phyloP scores from a whole-genome alignment of 2,113 vertebrate species.

The Nibea coibor region DNA sequence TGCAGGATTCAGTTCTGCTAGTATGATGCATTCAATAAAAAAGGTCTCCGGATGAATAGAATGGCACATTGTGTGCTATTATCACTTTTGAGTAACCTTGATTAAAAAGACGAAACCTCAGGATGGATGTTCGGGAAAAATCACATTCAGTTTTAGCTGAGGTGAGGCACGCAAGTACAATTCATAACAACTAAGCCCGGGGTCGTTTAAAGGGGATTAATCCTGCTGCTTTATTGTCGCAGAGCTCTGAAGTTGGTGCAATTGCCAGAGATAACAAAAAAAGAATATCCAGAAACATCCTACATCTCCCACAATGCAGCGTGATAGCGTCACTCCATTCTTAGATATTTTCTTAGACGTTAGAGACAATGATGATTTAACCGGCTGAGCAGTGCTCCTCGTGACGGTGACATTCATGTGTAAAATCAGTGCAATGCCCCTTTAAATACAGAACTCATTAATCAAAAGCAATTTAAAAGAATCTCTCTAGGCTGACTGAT shows the following conservation, averaged over 20 bases:
- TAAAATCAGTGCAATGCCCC: background rate
- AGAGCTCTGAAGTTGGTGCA: no score
- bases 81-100: conserved; percentile 18
- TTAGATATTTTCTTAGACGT: no score
- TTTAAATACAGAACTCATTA: background rate
- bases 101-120: conserved; percentile 11
- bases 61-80: background rate
- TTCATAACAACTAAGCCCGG: background rate
- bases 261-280: no score
- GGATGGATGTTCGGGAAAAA: background rate
- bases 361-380: no score
- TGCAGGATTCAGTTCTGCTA: conserved; percentile 12
- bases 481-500: background rate
- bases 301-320: background rate
- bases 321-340: no score
- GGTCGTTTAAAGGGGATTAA: background rate
- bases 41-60: background rate
- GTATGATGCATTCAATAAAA: background rate
- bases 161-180: background rate
- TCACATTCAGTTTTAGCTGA: background rate
- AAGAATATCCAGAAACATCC: background rate
- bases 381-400: no score
- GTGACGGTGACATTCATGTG: no score
- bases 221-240: background rate
- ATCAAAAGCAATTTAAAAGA: background rate